Conservation (phyloP, 2,113 vertebrate species). For the Pterocles gutturalis region DNA sequence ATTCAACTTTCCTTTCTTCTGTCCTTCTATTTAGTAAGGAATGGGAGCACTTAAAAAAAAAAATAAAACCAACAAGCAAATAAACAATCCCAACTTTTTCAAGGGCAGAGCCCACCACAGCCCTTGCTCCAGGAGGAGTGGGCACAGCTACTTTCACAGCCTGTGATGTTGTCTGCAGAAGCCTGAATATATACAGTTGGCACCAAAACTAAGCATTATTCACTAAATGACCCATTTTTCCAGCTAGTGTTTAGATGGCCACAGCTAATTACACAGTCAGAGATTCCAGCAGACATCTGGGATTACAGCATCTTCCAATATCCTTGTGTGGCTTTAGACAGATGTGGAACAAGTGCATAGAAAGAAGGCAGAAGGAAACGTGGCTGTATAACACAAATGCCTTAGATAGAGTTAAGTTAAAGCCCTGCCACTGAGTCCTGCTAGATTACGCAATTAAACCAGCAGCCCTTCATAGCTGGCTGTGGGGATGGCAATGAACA, state of each 20-base stretch:
- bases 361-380: neutral
- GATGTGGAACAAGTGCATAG: neutral
- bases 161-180: neutral
- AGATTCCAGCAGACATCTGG: neutral
- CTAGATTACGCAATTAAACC: neutral
- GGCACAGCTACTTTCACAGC: neutral
- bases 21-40: neutral
- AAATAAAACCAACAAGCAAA: neutral
- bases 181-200: neutral
- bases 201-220: neutral
- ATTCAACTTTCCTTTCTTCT: neutral
- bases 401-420: neutral
- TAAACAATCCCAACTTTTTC: neutral
- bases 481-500: neutral
- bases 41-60: neutral
- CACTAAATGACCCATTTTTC: neutral
- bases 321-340: neutral
- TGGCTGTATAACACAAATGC: neutral
- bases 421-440: neutral
- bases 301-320: neutral
- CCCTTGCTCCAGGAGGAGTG: neutral
- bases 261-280: neutral
- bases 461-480: neutral
- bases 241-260: neutral
- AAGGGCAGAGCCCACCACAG: neutral